A percentile compares a stretch with the other conserved stretches of the same genome.
Evolutionary conservation across 2,888 invertebrate genomes (phyloP).

Genomic region (Coleophora deauratella): DNA sequence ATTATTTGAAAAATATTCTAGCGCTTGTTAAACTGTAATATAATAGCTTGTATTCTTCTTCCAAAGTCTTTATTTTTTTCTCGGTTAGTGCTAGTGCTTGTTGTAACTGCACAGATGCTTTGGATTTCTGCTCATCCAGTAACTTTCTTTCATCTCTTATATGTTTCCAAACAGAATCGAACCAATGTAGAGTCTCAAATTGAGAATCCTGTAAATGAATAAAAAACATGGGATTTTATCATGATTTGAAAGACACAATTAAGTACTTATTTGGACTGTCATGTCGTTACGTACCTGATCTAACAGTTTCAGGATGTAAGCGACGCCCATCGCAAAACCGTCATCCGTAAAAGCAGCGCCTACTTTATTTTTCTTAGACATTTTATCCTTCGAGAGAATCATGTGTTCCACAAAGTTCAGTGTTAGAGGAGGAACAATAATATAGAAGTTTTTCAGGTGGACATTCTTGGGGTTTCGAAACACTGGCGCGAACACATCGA

Average conservation of each 20-base stretch:
- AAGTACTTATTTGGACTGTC: not conserved
- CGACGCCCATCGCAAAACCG: constrained; percentile 96
- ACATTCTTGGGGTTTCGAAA: constrained; percentile 89
- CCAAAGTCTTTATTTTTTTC: constrained; percentile 81
- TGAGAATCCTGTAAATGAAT: constrained; percentile 74
- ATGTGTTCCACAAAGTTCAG: constrained; percentile 96
- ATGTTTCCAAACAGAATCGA: constrained; percentile 87
- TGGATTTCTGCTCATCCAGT: constrained; percentile 76
- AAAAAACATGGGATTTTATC: no score
- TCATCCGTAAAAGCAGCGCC: constrained; percentile 97
- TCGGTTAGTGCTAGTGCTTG: constrained; percentile 93
- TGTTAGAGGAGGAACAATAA: constrained; percentile 94
- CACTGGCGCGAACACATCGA: constrained; percentile 93
- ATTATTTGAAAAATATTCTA: constrained; percentile 92
- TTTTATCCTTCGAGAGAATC: constrained; percentile 91
- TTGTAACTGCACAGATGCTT: constrained; percentile 89
- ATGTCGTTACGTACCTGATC: constrained; percentile 76
- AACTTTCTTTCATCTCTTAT: constrained; percentile 76
- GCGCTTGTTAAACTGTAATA: constrained; percentile 95
- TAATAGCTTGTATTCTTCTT: constrained; percentile 90
- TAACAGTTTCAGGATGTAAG: constrained; percentile 92
- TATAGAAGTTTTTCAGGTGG: constrained; percentile 93
- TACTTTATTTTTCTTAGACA: constrained; percentile 90
- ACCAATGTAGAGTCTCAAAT: constrained; percentile 97
- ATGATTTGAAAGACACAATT: no score